Evolutionary conservation across 2,888 invertebrate genomes (phyloP), one percentile per base, ranked within the genome.

Genomic region (Drosophila subquinaria): DNA sequence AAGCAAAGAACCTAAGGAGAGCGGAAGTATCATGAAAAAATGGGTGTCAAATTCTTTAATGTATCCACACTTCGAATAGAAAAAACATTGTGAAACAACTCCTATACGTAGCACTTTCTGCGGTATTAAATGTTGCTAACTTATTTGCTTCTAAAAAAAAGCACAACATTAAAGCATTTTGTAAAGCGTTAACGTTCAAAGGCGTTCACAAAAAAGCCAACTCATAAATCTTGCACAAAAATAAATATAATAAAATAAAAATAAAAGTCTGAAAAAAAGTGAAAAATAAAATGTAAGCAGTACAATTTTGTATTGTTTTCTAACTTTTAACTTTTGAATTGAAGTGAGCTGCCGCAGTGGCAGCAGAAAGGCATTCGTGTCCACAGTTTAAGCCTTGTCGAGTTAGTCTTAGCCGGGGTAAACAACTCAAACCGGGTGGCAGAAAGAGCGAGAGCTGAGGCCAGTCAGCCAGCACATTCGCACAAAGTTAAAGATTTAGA

Each of bases 401-500:
- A 79, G 87, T 86, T 84, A 79, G 82, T 73, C 79, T 73, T 74
- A 81, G 85, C 71, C 73, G 80, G 71, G 69, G 82, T 84, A 86
- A 85, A 85, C 82, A 87, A 68, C 85, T 81, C 76, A 71, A 79
- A 73, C 60, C 62, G 64, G 45, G 57, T 47, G 53, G 59, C 35
- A 17, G 20, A 62, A 57, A 23, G 57, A 74, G 45, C 56, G 66
- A 67, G 65, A 30, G 27, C 23, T 15, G 56, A 45, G 73, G 62
- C 51, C 73, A 70, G 73, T 38, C 80, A 77, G 72, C 72, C 70
- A 77, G 69, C 82, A 78, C 79, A 84, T 81, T 81, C 79, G 70
- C 76, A 79, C 82, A 82, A 86, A 87, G 86, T 88, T 88, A 73
- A 87, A 87, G 86, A 87, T 87, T 87, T 87, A 87, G 86, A 87